Evolutionary conservation across 2,888 invertebrate species (phyloP), one percentile per base, ranked within the genome.

Genomic region (Habroteleia sp.): DNA sequence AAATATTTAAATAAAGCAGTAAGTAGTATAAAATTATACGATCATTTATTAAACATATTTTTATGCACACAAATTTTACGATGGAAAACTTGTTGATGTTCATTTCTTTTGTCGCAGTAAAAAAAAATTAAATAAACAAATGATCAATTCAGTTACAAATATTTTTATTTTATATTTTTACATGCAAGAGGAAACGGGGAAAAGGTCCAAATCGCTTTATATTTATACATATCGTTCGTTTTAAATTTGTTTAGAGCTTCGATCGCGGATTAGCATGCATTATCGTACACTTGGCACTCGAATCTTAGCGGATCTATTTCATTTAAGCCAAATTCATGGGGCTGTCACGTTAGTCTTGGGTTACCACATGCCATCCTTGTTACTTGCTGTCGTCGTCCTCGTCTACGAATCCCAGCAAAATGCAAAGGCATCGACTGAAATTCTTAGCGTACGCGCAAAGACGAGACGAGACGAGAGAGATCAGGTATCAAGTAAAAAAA

Each of bases 271-370:
- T 88, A 87, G 87, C 88, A 88, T 79, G 83, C 85, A 87, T 88
- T 87, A 88, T 81, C 72, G 73, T 75, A 77, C 77, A 73, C 75
- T 77, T 75, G 73, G 69, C 77, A 66, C 77, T 62, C 73, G 69
- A 69, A 65, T 50, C 54, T 66, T 50, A 56, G 62, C 77, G 82
- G 87, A 87, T 88, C 88, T 82, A 87, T 88, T 88, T 88, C 88
- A 87, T 83, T 83, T 88, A 88, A 88, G 88, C 87, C 86, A 83
- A 87, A 88, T 88, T 88, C 88, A 88, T 85, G 86, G 85, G 83
- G 76, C 56, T 74, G 73, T 50, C 50, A 29, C 17, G 66, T 42
- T 27, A 52, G 85, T 83, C 80, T 76, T 76, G 79, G 81, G 81
- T 76, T 80, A 82, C 77, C 78, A 46, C 58, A 35, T 17, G 41